These are phyloP conservation scores for Salpingus planirostris DNA, from an alignment of 2,888 invertebrate genomes.

Conservation along the genomic window DNA sequence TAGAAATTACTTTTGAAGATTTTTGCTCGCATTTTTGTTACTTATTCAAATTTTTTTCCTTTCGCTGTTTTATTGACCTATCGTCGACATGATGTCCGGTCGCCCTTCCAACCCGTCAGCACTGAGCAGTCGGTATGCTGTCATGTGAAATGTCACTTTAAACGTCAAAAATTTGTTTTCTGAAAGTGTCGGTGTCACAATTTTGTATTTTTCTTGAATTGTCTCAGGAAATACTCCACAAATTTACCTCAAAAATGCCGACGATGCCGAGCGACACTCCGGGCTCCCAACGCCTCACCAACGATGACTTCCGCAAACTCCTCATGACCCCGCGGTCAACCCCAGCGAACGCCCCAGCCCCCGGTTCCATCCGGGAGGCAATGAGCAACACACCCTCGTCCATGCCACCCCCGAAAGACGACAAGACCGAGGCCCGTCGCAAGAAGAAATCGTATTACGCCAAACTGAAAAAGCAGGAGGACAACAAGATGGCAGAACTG, in stretches of 20 bases:
- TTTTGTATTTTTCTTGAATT: no score
- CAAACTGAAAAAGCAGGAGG: slow-evolving; percentile 87
- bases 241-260: slow-evolving; percentile 45
- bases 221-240: no score
- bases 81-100: no score
- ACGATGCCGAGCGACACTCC: slow-evolving; percentile 49
- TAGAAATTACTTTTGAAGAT: no score
- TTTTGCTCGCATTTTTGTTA: no score
- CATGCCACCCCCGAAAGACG: slow-evolving; percentile 47
- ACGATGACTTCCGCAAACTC: slow-evolving; percentile 93
- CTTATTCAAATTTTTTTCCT: no score
- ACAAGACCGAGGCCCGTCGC: slow-evolving; percentile 73
- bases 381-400: slow-evolving; percentile 50
- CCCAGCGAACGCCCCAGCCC: slow-evolving; percentile 50
- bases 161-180: no score
- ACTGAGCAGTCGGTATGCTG: no score
- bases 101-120: no score
- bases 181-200: no score
- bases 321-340: slow-evolving; percentile 89
- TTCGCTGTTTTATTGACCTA: no score
- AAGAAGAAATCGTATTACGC: slow-evolving; percentile 96
- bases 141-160: no score
- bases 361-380: slow-evolving; percentile 59
- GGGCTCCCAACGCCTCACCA: slow-evolving; percentile 76
- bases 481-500: slow-evolving; percentile 86